phyloP scores from a whole-genome alignment of 1,140 invertebrate genomes.

The Theocolax elegans region DNA sequence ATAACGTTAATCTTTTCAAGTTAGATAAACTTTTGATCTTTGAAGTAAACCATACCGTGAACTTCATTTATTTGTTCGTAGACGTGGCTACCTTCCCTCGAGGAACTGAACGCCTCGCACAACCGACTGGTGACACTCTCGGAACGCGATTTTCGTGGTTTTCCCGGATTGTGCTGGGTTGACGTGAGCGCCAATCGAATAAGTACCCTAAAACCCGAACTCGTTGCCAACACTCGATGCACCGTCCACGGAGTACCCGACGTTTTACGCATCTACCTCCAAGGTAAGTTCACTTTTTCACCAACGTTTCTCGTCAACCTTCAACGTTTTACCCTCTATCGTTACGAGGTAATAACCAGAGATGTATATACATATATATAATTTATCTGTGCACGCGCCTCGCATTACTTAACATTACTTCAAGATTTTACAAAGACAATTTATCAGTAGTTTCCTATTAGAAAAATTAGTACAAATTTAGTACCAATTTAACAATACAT shows the following conservation, averaged over 20 bases:
- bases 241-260: slow-evolving; percentile 79
- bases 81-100: slow-evolving; percentile 80
- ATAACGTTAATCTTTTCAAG: no score
- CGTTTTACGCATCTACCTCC: slow-evolving; percentile 79
- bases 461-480: no score
- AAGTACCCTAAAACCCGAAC: slow-evolving; percentile 74
- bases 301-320: no score
- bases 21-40: no score
- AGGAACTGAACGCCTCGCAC: slow-evolving; percentile 79
- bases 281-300: slow-evolving; percentile 78
- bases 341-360: no score
- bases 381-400: no score
- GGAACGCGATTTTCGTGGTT: slow-evolving; percentile 82
- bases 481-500: no score
- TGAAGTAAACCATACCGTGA: neutral
- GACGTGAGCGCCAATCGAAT: slow-evolving; percentile 83
- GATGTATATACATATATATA: no score
- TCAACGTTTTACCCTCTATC: no score
- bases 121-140: slow-evolving; percentile 76
- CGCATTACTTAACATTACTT: no score
- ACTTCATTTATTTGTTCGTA: slow-evolving; percentile 53
- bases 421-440: no score
- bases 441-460: no score
- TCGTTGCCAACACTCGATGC: slow-evolving; percentile 82
- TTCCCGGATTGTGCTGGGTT: slow-evolving; percentile 80